Evolutionary conservation across 2,888 invertebrate species (phyloP), one percentile per base, ranked within the genome.

Genomic region (Dynastes hyllus): DNA sequence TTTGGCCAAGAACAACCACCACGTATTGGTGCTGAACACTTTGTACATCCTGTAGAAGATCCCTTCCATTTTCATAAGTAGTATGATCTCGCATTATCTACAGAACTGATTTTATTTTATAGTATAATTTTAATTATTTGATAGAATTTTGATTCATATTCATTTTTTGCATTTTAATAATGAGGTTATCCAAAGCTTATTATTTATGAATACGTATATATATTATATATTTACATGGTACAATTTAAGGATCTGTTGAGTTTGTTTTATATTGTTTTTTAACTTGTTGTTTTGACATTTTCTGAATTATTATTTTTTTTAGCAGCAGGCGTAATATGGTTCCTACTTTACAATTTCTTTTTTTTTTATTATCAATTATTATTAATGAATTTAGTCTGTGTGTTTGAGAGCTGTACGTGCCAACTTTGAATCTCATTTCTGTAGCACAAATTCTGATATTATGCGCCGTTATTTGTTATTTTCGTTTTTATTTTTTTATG

Each of bases 1-100:
- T 83, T 91, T 98, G 91, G 98, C 98, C 89, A 98, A 98, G 92
- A 98, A 98, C 92, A 98, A 98, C 92, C 98, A 98, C 91, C 97
- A 98, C 90, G 98, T 98, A 87, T 94, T 98, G 90, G 97, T 98
- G 89, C 93, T 98, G 90, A 96, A 97, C 92, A 97, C 96, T 86
- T 93, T 97, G 88, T 96, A 96, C 92, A 96, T 96, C 92, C 93
- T 95, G 91, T 96, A 95, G 94, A 93, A 92, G 89, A 90, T 90
- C 89, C 85, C 80, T 80, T 81, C 82, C 84, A 86, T 85, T 87
- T 69, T 75, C 73, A 75, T 87, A 87, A 88, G 87, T 87, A 88
- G 87, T 87, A 87, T 89, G 89, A 89, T 89, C 89, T 89, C 89
- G 86, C 88, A 87, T 86, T 87, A 78, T 69, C 76, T 87, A 87